phyloP scores from a whole-genome alignment of 1,140 invertebrate genomes.

The Nephila pilipes region DNA sequence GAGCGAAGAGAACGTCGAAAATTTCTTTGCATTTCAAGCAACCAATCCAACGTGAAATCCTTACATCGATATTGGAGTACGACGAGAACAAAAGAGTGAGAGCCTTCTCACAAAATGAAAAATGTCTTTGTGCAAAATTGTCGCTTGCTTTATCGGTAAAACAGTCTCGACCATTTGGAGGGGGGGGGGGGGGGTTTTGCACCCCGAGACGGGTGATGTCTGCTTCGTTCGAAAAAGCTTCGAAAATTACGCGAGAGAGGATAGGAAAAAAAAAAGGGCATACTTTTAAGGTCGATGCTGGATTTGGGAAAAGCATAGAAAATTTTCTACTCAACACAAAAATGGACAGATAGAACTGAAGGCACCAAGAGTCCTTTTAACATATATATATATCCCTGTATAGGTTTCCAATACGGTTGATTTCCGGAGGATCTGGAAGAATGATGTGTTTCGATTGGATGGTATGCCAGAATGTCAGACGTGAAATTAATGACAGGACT shows the following conservation, averaged over 20 bases:
- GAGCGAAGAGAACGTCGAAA: not conserved
- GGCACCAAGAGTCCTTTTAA: not conserved
- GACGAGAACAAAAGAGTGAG: not conserved
- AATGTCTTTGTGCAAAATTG: not conserved
- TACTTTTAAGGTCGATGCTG: not conserved
- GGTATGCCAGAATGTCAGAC: not conserved
- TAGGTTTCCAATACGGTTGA: constrained; percentile 6
- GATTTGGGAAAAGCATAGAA: not conserved
- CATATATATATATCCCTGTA: not conserved
- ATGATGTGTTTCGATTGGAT: not conserved
- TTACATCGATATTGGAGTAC: not conserved
- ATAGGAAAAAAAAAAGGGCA: not conserved
- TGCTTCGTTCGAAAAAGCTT: not conserved
- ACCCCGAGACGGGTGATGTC: not conserved
- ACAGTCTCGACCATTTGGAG: not conserved
- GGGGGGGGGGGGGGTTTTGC: not conserved
- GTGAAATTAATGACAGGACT: not conserved
- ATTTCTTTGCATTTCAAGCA: constrained; percentile 8
- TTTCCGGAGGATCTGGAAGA: not conserved
- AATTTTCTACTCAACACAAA: not conserved
- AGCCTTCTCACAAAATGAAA: not conserved
- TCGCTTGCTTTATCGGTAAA: constrained; percentile 12
- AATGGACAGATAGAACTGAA: not conserved
- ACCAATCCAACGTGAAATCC: not conserved
- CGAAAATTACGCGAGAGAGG: constrained; percentile 3